Percentiles rank a stretch among this genome's conserved stretches.
Evolutionary conservation across 2,888 invertebrate species (phyloP).

Genomic region (Bombyx huttoni): DNA sequence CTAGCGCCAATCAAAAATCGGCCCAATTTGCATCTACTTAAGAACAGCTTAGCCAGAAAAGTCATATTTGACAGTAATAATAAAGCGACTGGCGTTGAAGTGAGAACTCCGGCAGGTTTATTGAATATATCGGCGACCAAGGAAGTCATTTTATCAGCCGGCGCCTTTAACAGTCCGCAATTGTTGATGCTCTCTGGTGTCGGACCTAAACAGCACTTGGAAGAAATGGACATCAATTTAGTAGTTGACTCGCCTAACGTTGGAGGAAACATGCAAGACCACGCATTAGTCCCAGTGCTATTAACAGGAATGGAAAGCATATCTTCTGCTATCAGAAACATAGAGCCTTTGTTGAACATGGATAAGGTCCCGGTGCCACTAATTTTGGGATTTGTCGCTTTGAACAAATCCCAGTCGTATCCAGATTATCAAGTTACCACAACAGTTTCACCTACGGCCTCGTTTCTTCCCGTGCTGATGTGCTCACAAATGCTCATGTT

Average conservation of each 20-base stretch:
- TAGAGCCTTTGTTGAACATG: constrained; percentile 15
- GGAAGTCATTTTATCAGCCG: constrained; percentile 40
- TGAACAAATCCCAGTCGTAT: constrained; percentile 22
- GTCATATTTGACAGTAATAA: constrained; percentile 21
- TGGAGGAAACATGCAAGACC: constrained; percentile 39
- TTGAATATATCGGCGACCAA: constrained; percentile 17
- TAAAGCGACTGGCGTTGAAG: constrained; percentile 27
- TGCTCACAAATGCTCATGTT: constrained; percentile 21
- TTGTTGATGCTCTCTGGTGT: constrained; percentile 44
- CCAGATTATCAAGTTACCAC: constrained; percentile 33
- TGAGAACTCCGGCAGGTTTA: constrained; percentile 16
- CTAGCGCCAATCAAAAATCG: constrained; percentile 21
- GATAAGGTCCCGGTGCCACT: constrained; percentile 24
- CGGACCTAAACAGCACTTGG: constrained; percentile 31
- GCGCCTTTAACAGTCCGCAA: constrained; percentile 36
- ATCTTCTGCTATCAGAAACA: constrained; percentile 12
- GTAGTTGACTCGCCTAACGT: constrained; percentile 27
- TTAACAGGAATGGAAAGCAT: constrained; percentile 17
- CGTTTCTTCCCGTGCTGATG: constrained; percentile 15
- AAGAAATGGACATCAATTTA: constrained; percentile 21
- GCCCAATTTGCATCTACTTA: constrained; percentile 27
- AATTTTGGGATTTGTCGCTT: constrained; percentile 24
- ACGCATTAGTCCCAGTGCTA: constrained; percentile 23
- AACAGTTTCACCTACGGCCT: constrained; percentile 17
- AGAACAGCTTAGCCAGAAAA: constrained; percentile 25